A percentile compares a stretch with the other conserved stretches of the same genome.
These are phyloP conservation scores for Iselma pallidipennis DNA, from an alignment of 2,888 invertebrate genomes.

Conservation along the genomic window DNA sequence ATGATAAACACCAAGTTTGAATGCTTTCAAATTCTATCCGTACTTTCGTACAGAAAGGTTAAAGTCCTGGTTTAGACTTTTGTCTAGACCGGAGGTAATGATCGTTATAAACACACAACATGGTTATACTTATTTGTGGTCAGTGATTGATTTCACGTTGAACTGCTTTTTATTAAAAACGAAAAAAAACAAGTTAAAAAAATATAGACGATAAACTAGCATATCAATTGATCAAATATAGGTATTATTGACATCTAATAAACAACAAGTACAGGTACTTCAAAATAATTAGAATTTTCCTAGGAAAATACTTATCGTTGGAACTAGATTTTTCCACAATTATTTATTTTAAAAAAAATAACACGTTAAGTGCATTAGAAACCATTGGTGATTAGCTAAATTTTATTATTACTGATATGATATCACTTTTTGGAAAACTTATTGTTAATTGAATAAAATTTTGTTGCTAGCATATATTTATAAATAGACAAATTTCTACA, in stretches of 20 bases:
- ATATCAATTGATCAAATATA: neutral
- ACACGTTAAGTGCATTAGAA: neutral
- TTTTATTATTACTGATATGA: neutral
- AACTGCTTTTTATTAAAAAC: neutral
- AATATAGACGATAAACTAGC: neutral
- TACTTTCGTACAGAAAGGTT: neutral
- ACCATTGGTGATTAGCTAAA: neutral
- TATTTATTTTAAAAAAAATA: neutral
- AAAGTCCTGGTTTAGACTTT: neutral
- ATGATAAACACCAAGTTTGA: no score
- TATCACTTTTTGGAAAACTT: no score
- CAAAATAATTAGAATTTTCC: no score
- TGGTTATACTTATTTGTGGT: neutral
- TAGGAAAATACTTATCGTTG: neutral
- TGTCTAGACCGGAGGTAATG: neutral
- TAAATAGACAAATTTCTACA: no score
- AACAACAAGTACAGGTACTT: no score
- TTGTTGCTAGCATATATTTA: no score
- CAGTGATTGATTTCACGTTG: neutral
- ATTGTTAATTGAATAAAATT: no score
- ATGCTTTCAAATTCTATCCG: neutral
- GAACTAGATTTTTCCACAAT: neutral
- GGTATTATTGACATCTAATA: neutral
- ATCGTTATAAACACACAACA: neutral
- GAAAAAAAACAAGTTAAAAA: neutral